Evolutionary conservation across 2,797 vertebrate genomes (phyloP), one percentile per base, ranked within the genome.

Genomic region (Petrocephalus sullivani): DNA sequence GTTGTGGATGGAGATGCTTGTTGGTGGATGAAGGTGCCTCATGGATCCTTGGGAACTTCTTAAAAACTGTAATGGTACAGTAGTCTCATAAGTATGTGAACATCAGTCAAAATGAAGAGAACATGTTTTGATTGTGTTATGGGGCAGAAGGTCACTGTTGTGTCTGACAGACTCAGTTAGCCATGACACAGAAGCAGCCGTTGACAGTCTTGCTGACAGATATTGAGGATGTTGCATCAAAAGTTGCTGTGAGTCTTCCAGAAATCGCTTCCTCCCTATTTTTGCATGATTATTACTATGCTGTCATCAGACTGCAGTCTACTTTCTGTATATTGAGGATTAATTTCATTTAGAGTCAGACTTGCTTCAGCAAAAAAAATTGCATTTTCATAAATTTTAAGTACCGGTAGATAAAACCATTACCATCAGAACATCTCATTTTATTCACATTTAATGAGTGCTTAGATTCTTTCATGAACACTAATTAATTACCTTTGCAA

Each of bases 11-110:
- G 53, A 89, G 21, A 60, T 41, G 86, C 14, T 12, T 10, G 71
- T 57, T 23, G 57, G 60, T 23, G 21, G 60, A 21, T 83, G 84
- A 87, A 90, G 89, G 56, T 64, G 23, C 33, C 58, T 89, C 37
- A 33, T 84, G 91, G 57, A 89, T 64, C 89, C 87, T 60, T 37
- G 87, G 58, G 21, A 89, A 87, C 53, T n/a, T 60, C 88, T 88
- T 1, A 87, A 56, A 91, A 83, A 33, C n/a, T 33, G 49, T 16
- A 85, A 37, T 83, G 56, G 61, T 88, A 86, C 49, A 82, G 78
- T 90, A 89, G 60, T 71, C 87, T 71, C 89, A 82, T 90, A 91
- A 92, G 92, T 87, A 87, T 92, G 89, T 92, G 91, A 90, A 23
- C 14, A 84, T 33, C 88, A 90, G 87, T 87, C 75, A 85, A 41